Evolutionary conservation across 92 coral and sea anemone genomes (phyloP).

Genomic region (Blastomussa wellsi): DNA sequence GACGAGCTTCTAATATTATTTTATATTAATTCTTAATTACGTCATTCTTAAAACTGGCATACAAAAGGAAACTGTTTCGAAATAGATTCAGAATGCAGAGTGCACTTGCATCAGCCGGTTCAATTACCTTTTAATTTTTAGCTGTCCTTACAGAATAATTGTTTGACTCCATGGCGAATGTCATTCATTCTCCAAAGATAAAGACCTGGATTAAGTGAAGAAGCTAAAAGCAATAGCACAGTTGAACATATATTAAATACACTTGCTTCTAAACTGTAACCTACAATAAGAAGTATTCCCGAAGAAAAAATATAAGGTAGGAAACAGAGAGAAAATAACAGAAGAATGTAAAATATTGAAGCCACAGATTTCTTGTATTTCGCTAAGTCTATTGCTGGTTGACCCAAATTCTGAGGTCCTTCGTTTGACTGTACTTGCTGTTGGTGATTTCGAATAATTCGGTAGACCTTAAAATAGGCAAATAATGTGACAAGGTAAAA

Average conservation of each 20-base stretch:
- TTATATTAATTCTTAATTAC: too few species aligned
- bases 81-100: too few species aligned
- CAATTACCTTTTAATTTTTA: too few species aligned
- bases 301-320: background rate
- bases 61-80: too few species aligned
- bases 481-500: background rate
- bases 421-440: background rate
- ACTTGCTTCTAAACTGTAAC: too few species aligned
- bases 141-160: background rate
- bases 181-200: constrained; percentile 34
- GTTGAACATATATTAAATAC: background rate
- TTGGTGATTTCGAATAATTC: constrained; percentile 11
- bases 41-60: too few species aligned
- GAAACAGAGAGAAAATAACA: background rate
- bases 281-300: background rate
- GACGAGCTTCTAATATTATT: too few species aligned
- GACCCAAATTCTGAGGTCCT: background rate
- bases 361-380: constrained; percentile 16
- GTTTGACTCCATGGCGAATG: background rate
- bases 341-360: constrained; percentile 5
- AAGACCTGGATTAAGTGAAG: constrained; percentile 5
- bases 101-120: too few species aligned
- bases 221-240: background rate
- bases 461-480: constrained; percentile 10
- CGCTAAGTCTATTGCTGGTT: background rate